A percentile compares a stretch with the other conserved stretches of the same genome.
These are phyloP conservation scores for Pogonus chalceus DNA, from an alignment of 1,140 invertebrate genomes.

Conservation along the genomic window DNA sequence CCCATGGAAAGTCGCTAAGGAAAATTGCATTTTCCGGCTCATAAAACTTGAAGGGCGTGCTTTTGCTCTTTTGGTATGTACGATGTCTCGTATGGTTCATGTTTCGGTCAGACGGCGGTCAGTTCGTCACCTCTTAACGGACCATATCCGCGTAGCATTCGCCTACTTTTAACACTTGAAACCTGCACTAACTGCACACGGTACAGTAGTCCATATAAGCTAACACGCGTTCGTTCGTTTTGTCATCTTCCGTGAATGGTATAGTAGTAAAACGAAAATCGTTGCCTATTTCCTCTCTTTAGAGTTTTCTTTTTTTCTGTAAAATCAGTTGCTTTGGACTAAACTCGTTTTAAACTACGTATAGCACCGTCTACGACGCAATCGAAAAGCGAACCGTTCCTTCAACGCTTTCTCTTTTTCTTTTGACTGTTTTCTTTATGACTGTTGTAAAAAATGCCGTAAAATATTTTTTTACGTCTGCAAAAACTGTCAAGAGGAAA, in stretches of 20 bases:
- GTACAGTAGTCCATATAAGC: neutral
- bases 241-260: neutral
- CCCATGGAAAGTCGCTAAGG: slow-evolving; percentile 19
- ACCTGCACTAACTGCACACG: neutral
- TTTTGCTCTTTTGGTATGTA: neutral
- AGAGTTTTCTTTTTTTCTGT: neutral
- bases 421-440: neutral
- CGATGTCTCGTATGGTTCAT: neutral
- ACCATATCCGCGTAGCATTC: neutral
- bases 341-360: slow-evolving; percentile 1
- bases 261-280: neutral
- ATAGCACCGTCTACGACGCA: neutral
- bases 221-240: neutral
- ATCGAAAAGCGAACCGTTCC: neutral
- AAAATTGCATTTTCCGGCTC: slow-evolving; percentile 24
- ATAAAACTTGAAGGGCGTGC: slow-evolving; percentile 22
- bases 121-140: neutral
- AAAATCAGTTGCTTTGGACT: neutral
- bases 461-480: slow-evolving; percentile 4
- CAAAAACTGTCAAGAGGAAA: neutral
- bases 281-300: neutral
- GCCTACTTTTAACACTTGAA: neutral
- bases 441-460: slow-evolving; percentile 4
- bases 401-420: neutral
- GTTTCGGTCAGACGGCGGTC: slow-evolving; percentile 1